Evolutionary conservation across 2,888 invertebrate genomes (phyloP), one percentile per base, ranked within the genome.

Genomic region (Acholoe squamosa): DNA sequence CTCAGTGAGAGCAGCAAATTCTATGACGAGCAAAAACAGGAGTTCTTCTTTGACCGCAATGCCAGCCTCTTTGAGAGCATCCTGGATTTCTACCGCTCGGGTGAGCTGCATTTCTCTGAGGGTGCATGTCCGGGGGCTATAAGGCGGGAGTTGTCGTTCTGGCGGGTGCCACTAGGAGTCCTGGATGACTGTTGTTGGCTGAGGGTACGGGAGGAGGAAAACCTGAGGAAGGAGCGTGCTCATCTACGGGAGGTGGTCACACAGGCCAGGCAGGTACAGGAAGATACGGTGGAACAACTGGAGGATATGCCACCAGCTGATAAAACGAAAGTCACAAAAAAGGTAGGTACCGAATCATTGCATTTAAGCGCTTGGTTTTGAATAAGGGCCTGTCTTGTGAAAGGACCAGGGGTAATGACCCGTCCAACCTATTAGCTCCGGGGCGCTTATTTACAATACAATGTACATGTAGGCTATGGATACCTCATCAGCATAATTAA

Each of bases 111-210:
- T 31, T 86, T 86, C 52, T 28, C 5, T 10, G 28, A 7, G 22
- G 54, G 56, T 0, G 31, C 25, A 14, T 86, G 86, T 28, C 3
- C 54, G 1, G 19, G 5, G 84, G 52, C 43, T 14, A 25, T 86
- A 19, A 5, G 31, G n/a, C 0, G 33, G 25, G 86, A 86, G 33
- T 25, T 86, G 86, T 52, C 52, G 54, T 86, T 86, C 56, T 86
- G 86, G 86, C 52, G 56, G 14, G 7, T 86, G n/a, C 86, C 54
- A 28, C 19, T 25, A 1, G 25, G 16, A 31, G 56, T 54, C 25
- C 86, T 86, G 86, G 56, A 56, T 33, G 86, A 86, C 52, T 86
- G 86, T 54, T 86, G 86, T 31, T 86, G 86, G 86, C 25, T 86
- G 33, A 52, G 86, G 31, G 14, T 14, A 0, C 19, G 25, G 22